Evolutionary conservation across 2,797 vertebrate genomes (phyloP), one percentile per base, ranked within the genome.

Genomic region (Rhodeus uyekii): DNA sequence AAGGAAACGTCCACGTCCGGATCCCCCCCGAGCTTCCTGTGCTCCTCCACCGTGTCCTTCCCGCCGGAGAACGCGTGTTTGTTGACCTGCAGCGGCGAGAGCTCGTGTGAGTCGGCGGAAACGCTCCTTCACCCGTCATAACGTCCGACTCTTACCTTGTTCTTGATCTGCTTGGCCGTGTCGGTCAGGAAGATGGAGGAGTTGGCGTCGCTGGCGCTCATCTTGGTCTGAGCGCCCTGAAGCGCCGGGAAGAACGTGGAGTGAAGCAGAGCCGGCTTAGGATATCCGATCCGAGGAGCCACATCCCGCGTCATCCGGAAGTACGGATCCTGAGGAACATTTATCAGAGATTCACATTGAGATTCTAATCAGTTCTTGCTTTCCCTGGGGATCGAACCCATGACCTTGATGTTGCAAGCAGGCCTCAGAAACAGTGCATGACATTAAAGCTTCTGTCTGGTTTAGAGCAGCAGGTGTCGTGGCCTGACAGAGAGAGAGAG

Each of bases 271-370:
- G 98, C 97, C 1, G 98, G 98, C 87, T 99, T 99, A 16, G 91
- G 95, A 78, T 94, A 96, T n/a, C 96, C 94, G 13, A 99, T 96
- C 83, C 97, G 94, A 12, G 98, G 98, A 27, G 98, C 98, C 0
- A 99, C 98, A 12, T 99, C 98, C 0, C 98, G 94, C 0, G 98
- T 99, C 98, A 99, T 99, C 81, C 98, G 95, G 90, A 99, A 99
- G 90, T 99, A 99, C 0, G 98, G 98, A 46, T 99, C 98, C 98
- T 99, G 82, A 14, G 83, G 60, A 4, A 82, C n/a, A n/a, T n/a
- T n/a, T n/a, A n/a, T n/a, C n/a, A n/a, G n/a, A n/a, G n/a, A n/a
- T n/a, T n/a, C n/a, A n/a, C n/a, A n/a, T n/a, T n/a, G n/a, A n/a
- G n/a, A n/a, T n/a, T n/a, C n/a, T n/a, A n/a, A n/a, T n/a, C n/a